Percentiles rank a stretch among this genome's conserved stretches.
These are phyloP conservation scores for Drosophila melanogaster DNA, from an alignment of 1,140 invertebrate species.

Conservation along the genomic window Release_6_plus_ISO1_MT NT_037436.4:16513501-16514000, in stretches of 20 bases:
- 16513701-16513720: neutral
- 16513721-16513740: too few relatives aligned
- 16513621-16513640: neutral
- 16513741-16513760: neutral
- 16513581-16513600: constrained; percentile 1
- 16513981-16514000: constrained; percentile 43
- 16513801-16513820: neutral
- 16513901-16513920: constrained; percentile 12
- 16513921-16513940: constrained; percentile 35
- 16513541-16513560: constrained; percentile 7
- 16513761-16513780: neutral
- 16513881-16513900: constrained; percentile 22
- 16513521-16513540: constrained; percentile 17
- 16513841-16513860: neutral
- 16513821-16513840: neutral
- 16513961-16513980: constrained; percentile 31
- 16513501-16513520: constrained; percentile 18
- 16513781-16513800: neutral
- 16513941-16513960: constrained; percentile 25
- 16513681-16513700: neutral
- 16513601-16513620: neutral
- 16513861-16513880: constrained; percentile 5
- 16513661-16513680: neutral
- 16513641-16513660: neutral
- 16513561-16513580: neutral